phyloP scores from a whole-genome alignment of 2,888 invertebrate genomes.

The Apantesis nais region DNA sequence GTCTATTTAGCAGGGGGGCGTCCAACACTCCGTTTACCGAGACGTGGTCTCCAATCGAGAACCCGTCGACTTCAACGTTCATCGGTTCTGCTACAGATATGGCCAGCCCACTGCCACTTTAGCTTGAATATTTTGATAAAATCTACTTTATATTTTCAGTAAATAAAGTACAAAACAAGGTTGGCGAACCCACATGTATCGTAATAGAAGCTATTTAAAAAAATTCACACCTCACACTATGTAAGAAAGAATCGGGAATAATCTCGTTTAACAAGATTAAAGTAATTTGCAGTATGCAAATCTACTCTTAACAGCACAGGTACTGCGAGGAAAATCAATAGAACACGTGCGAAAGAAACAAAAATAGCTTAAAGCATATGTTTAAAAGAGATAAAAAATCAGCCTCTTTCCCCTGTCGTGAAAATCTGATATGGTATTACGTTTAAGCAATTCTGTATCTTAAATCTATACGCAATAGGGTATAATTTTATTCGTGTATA shows the following conservation, averaged over 20 bases:
- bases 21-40: too few relatives aligned
- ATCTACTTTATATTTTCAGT: background rate
- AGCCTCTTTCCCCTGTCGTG: slow-evolving; percentile 52
- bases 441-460: slow-evolving; percentile 20
- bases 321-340: slow-evolving; percentile 73
- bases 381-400: slow-evolving; percentile 47
- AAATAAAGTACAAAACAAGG: slow-evolving; percentile 2
- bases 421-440: slow-evolving; percentile 49
- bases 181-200: slow-evolving; percentile 1
- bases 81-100: too few relatives aligned
- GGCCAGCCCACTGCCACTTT: too few relatives aligned
- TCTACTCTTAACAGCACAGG: slow-evolving; percentile 51
- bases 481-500: slow-evolving; percentile 15
- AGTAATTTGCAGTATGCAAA: slow-evolving; percentile 68
- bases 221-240: slow-evolving; percentile 18
- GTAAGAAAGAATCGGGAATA: slow-evolving; percentile 24
- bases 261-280: slow-evolving; percentile 30
- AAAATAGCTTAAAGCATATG: background rate
- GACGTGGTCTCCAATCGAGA: too few relatives aligned
- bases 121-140: too few relatives aligned
- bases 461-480: accelerated
- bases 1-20: too few relatives aligned
- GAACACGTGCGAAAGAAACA: slow-evolving; percentile 46
- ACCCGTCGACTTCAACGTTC: too few relatives aligned
- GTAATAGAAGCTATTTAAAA: slow-evolving; percentile 12